A percentile compares a stretch with the other conserved stretches of the same genome.
phyloP scores from a whole-genome alignment of 2,888 invertebrate genomes.

The Venustoraphidia nigricollis region DNA sequence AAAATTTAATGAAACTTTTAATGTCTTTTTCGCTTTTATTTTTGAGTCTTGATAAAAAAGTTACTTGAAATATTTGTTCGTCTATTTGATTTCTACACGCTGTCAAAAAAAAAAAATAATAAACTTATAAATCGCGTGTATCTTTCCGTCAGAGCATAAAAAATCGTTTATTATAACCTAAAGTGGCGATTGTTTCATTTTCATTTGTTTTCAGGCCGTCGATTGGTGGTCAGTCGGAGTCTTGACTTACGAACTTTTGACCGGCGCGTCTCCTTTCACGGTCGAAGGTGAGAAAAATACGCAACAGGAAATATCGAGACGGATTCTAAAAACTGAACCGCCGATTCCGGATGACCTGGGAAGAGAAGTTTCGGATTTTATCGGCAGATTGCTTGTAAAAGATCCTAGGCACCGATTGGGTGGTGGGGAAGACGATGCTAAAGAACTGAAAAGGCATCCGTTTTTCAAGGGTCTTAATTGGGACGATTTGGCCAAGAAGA shows the following conservation, averaged over 20 bases:
- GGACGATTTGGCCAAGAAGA: conserved; percentile 62
- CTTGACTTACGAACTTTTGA: conserved; percentile 86
- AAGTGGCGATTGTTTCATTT: not conserved
- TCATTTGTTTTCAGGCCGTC: conserved; percentile 54
- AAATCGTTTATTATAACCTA: too few species aligned
- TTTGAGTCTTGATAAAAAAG: too few species aligned
- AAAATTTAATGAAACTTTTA: too few species aligned
- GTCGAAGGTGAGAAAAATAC: conserved; percentile 88
- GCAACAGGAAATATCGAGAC: conserved; percentile 84
- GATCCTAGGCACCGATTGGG: conserved; percentile 80
- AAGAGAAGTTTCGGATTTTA: conserved; percentile 58
- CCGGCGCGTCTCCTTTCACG: conserved; percentile 94
- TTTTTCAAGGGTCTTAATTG: conserved; percentile 81
- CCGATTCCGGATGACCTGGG: conserved; percentile 77
- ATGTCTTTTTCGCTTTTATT: too few species aligned
- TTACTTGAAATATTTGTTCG: too few species aligned
- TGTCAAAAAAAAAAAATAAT: too few species aligned
- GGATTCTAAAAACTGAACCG: conserved; percentile 79
- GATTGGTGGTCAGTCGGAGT: conserved; percentile 99
- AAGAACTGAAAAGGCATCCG: conserved; percentile 76
- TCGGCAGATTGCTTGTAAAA: conserved; percentile 70
- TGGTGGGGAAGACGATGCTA: conserved; percentile 70
- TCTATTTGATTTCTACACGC: too few species aligned
- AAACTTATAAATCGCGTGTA: too few species aligned
- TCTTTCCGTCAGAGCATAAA: too few species aligned